Conservation (phyloP, 1,140 invertebrate genomes). For the Chlorops oryzae region DNA sequence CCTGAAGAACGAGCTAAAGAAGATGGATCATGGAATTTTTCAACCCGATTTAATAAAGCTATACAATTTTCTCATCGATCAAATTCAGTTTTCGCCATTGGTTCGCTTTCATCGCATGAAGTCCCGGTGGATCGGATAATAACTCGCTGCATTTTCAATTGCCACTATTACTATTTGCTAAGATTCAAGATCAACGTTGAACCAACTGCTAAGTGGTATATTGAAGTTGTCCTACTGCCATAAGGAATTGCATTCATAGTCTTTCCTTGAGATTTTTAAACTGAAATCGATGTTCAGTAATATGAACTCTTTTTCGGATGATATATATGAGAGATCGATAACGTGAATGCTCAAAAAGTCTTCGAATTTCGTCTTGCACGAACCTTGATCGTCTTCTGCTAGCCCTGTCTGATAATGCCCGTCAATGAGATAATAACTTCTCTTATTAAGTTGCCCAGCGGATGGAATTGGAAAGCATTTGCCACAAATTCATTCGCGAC, state of each 20-base stretch:
- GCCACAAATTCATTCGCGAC: slow-evolving; percentile 63
- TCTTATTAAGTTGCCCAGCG: slow-evolving; percentile 66
- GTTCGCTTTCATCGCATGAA: slow-evolving; percentile 88
- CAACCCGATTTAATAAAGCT: too few species aligned
- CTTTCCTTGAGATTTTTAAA: too few species aligned
- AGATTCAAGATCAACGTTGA: slow-evolving; percentile 74
- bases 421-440: slow-evolving; percentile 59
- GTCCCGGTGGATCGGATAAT: slow-evolving; percentile 81
- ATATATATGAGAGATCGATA: slow-evolving; percentile 84
- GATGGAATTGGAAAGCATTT: slow-evolving; percentile 59
- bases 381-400: slow-evolving; percentile 58
- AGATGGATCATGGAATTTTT: too few species aligned
- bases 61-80: too few species aligned
- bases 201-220: slow-evolving; percentile 69
- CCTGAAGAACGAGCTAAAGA: slow-evolving; percentile 69
- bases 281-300: not conserved
- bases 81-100: slow-evolving; percentile 65
- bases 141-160: slow-evolving; percentile 82
- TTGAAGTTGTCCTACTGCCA: slow-evolving; percentile 77
- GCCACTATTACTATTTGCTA: slow-evolving; percentile 62
- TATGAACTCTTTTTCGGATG: slow-evolving; percentile 78
- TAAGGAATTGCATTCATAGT: slow-evolving; percentile 25
- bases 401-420: slow-evolving; percentile 61
- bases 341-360: slow-evolving; percentile 63
- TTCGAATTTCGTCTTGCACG: slow-evolving; percentile 59